phyloP scores from a whole-genome alignment of 2,797 vertebrate species.

The Onychomys leucogaster region DNA sequence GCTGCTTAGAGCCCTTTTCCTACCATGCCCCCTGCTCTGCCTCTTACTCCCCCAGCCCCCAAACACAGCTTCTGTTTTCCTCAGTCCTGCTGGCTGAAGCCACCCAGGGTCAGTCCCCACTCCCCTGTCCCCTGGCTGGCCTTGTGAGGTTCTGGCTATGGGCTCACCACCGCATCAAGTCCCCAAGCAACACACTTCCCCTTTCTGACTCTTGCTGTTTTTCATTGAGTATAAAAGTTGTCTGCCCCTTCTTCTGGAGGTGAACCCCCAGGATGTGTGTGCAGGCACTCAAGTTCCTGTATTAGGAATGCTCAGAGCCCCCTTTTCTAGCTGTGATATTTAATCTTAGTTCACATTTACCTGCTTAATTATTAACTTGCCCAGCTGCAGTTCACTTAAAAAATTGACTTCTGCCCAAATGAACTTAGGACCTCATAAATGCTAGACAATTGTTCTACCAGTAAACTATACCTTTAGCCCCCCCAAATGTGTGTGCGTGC shows the following conservation, averaged over 20 bases:
- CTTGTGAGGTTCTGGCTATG: background rate
- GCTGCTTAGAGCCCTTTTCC: background rate
- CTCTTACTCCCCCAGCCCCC: background rate
- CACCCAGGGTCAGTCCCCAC: background rate
- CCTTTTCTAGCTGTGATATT: background rate
- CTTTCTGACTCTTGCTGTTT: background rate
- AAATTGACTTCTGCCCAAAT: background rate
- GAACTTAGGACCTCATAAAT: background rate
- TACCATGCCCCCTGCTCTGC: background rate
- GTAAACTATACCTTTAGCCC: background rate
- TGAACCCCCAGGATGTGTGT: background rate
- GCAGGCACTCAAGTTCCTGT: background rate
- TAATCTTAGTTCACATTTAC: background rate
- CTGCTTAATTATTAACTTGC: conserved; percentile 9
- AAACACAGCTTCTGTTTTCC: background rate
- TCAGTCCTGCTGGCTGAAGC: background rate
- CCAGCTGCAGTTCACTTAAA: background rate
- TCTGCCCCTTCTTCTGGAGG: background rate
- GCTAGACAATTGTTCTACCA: background rate
- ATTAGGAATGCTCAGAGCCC: background rate
- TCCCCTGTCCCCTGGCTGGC: background rate
- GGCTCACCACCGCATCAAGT: background rate
- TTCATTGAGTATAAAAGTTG: background rate
- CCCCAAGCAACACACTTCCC: background rate
- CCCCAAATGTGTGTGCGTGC: background rate